phyloP scores from a whole-genome alignment of 1,140 invertebrate genomes.

The Palaemon carinicauda region DNA sequence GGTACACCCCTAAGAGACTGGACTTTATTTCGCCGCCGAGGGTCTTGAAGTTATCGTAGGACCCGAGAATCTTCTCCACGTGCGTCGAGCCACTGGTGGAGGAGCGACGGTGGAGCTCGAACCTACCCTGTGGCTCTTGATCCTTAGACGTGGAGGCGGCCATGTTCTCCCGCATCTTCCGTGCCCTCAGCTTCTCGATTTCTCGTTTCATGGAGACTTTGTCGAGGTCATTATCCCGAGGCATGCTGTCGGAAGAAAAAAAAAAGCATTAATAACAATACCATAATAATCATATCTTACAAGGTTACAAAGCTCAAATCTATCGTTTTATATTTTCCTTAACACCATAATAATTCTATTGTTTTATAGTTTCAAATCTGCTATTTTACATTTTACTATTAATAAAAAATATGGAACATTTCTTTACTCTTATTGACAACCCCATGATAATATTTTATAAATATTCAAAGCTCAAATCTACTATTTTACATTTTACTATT shows the following conservation, averaged over 20 bases:
- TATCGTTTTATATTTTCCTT: too few species aligned
- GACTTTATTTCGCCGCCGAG: not conserved
- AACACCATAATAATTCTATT: too few species aligned
- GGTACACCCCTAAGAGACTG: slow-evolving; percentile 18
- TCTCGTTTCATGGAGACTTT: not conserved
- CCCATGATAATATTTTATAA: too few species aligned
- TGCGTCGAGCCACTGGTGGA: not conserved
- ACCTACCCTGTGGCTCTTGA: not conserved
- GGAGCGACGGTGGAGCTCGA: not conserved
- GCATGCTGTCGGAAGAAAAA: slow-evolving; percentile 16
- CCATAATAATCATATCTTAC: not conserved
- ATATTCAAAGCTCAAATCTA: too few species aligned
- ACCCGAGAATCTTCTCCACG: slow-evolving; percentile 30
- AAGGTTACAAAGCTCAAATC: too few species aligned
- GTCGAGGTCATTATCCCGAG: not conserved
- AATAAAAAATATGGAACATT: too few species aligned
- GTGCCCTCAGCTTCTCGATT: slow-evolving; percentile 14
- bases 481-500: too few species aligned
- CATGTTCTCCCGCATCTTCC: slow-evolving; percentile 32
- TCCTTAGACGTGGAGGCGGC: not conserved
- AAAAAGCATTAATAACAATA: not conserved
- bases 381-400: too few species aligned
- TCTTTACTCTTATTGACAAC: too few species aligned
- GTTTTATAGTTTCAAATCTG: too few species aligned
- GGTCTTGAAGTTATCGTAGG: slow-evolving; percentile 26